Conservation (phyloP, 1,140 invertebrate species). For the Pseudomyrmex concolor region DNA sequence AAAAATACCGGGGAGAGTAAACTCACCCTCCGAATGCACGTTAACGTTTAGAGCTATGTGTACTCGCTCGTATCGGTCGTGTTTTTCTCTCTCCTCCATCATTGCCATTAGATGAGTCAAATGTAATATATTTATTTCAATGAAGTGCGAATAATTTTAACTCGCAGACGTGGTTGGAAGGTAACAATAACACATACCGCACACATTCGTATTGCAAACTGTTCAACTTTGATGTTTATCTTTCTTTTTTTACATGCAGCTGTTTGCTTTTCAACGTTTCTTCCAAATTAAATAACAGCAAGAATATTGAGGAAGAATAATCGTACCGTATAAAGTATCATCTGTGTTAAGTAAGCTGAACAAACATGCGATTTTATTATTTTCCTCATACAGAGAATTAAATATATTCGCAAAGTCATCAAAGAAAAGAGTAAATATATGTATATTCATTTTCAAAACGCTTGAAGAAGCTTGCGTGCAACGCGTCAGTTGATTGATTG, state of each 20-base stretch:
- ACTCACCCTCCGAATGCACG: conserved; percentile 27
- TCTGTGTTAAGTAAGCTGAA: conserved; percentile 24
- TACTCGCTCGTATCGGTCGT: neutral
- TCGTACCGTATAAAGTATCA: neutral
- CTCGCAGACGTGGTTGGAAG: neutral
- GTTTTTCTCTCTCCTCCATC: neutral
- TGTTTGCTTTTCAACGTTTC: neutral
- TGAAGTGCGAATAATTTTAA: conserved; percentile 7
- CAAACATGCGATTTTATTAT: conserved; percentile 11
- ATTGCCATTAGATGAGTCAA: neutral
- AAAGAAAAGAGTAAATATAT: neutral
- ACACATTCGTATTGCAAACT: neutral
- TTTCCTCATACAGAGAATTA: neutral
- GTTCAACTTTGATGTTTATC: neutral
- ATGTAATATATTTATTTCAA: neutral
- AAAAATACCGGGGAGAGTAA: conserved; percentile 9
- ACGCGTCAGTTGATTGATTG: too few relatives aligned
- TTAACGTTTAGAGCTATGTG: neutral
- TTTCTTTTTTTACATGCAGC: neutral
- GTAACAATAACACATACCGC: neutral
- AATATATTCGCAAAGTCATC: too few relatives aligned
- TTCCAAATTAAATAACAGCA: neutral
- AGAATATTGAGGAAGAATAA: neutral
- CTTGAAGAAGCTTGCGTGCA: too few relatives aligned
- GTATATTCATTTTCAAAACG: too few relatives aligned